Base-by-base conservation (phyloP, 92 coral and sea anemone genomes). In the Bergia sp. region DNA sequence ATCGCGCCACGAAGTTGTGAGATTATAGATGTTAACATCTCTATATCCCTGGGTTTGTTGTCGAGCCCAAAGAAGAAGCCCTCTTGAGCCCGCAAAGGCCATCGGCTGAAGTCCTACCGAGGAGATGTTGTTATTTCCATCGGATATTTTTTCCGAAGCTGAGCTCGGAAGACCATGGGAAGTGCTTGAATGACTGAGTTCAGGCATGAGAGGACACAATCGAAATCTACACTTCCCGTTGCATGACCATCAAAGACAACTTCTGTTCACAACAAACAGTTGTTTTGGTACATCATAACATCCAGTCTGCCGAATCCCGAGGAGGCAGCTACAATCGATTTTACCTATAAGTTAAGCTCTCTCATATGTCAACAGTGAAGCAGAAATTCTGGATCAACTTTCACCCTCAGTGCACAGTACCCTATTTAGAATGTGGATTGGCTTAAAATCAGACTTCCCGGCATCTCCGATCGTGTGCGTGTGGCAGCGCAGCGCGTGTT, bases 1-100 rank as follows among this genome's bases (percentile, higher is more conserved):
- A 92, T 95, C 96, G 82, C 96, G 93, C 98, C 98, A 95, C 9
- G 98, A 94, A 76, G 91, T 95, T 53, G 98, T 90, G 89, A 95
- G 92, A 58, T 95, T 92, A 36, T 82, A 94, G 43, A 95, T 89
- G 66, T 92, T 93, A 71, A 95, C 95, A 36, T 92, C 98, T 57
- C 38, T 92, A 88, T 95, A 94, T 44, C 96, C 90, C 77, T 92
- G 95, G 18, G 95, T 95, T 80, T 95, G 96, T n/a, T 95, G 98
- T 12, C 96, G 93, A 81, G 93, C 92, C 98, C 98, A 95, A 9
- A 95, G 89, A n/a, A 93, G 92, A 79, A 95, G 88, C 44, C 95
- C 94, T 72, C 94, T 74, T 20, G 93, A 86, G 71, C 95, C 96
- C 89, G 91, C 89, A 79, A 82, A 76, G 67, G 93, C 85, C 80